Percentiles rank a stretch among this genome's conserved stretches.
These are phyloP conservation scores for Leptothorax acervorum DNA, from an alignment of 2,888 invertebrate species.

Conservation along the genomic window DNA sequence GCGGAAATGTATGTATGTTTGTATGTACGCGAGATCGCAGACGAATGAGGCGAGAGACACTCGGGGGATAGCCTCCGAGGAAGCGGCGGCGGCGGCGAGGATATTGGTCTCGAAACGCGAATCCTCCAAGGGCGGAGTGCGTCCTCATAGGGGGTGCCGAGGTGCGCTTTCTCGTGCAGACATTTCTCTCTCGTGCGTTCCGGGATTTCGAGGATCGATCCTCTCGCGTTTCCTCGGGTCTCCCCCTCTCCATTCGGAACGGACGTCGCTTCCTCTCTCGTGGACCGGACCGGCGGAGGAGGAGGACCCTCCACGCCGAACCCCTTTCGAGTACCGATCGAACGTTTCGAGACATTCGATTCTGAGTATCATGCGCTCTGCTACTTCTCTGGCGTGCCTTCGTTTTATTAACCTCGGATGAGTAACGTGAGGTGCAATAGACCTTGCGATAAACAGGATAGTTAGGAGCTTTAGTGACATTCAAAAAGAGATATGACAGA, in stretches of 20 bases:
- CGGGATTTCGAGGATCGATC: slow-evolving; percentile 68
- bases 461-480: not conserved
- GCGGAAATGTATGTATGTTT: not conserved
- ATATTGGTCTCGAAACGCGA: slow-evolving; percentile 62
- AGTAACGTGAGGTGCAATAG: slow-evolving; percentile 39
- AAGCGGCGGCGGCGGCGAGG: slow-evolving; percentile 4
- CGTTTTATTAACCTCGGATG: slow-evolving; percentile 42
- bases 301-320: slow-evolving; percentile 31
- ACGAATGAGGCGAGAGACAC: slow-evolving; percentile 45
- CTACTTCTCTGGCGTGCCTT: slow-evolving; percentile 10
- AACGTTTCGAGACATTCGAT: slow-evolving; percentile 38
- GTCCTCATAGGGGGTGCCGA: slow-evolving; percentile 65
- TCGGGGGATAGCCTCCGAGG: slow-evolving; percentile 28
- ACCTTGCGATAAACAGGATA: slow-evolving; percentile 2
- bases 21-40: slow-evolving; percentile 3
- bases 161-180: slow-evolving; percentile 73
- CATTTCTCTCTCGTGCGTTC: slow-evolving; percentile 67
- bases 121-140: slow-evolving; percentile 65
- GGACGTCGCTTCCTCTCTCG: slow-evolving; percentile 24
- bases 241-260: slow-evolving; percentile 38
- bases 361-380: slow-evolving; percentile 38
- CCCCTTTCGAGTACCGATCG: slow-evolving; percentile 39
- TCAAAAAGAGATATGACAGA: slow-evolving; percentile 10
- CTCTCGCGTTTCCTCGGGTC: slow-evolving; percentile 54
- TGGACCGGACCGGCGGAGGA: slow-evolving; percentile 19